These are phyloP conservation scores for Agrochola lychnidis DNA, from an alignment of 2,888 invertebrate genomes.

Conservation along the genomic window DNA sequence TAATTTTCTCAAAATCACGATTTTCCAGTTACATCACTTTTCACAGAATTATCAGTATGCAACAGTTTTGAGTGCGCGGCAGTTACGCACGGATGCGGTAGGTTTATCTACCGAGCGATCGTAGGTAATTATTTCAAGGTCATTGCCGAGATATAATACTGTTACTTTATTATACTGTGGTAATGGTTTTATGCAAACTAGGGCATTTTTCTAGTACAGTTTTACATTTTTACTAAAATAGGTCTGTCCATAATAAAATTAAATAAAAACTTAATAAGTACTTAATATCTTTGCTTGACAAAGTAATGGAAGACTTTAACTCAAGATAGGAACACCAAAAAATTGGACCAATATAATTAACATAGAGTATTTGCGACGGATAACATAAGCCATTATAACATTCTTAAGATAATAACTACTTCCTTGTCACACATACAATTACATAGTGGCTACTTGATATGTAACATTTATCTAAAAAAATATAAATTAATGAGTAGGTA, in stretches of 20 bases:
- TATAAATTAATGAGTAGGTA: slow-evolving; percentile 30
- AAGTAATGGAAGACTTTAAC: slow-evolving; percentile 57
- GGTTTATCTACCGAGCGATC: no score
- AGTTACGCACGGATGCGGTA: no score
- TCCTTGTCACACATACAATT: slow-evolving; percentile 57
- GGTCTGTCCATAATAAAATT: background rate
- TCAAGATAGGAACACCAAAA: slow-evolving; percentile 34
- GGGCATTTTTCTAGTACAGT: background rate
- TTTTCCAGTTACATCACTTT: no score
- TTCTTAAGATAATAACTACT: slow-evolving; percentile 57
- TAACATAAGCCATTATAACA: slow-evolving; percentile 46
- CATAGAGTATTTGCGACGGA: slow-evolving; percentile 28
- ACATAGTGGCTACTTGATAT: slow-evolving; percentile 46
- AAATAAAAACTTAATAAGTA: slow-evolving; percentile 18
- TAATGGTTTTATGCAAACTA: background rate
- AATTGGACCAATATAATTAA: slow-evolving; percentile 3
- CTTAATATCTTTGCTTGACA: slow-evolving; percentile 19
- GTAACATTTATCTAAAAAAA: slow-evolving; percentile 47
- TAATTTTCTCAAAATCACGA: no score
- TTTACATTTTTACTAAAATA: background rate
- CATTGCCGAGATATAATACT: no score
- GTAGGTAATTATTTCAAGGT: no score
- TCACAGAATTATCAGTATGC: no score
- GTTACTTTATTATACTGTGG: no score
- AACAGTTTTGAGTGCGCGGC: no score